A percentile compares a stretch with the other conserved stretches of the same genome.
Evolutionary conservation across 2,113 vertebrate genomes (phyloP).

Genomic region (Electrona antarctica): DNA sequence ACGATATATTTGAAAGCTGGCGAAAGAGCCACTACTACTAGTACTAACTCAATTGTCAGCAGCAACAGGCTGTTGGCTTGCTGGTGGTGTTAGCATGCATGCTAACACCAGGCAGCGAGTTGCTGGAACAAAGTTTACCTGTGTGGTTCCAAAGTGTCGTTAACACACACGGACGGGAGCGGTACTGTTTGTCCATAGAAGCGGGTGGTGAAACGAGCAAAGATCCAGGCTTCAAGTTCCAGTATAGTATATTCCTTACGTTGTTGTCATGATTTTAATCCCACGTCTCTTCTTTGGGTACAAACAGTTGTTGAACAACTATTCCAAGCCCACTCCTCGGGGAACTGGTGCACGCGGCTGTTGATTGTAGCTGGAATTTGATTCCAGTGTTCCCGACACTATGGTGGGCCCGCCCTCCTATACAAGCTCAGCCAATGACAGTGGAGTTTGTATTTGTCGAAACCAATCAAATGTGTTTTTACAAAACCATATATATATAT

Average conservation of each 20-base stretch:
- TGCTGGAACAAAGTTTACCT: constrained; percentile 72
- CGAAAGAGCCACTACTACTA: constrained; percentile 8
- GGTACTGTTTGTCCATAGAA: constrained; percentile 38
- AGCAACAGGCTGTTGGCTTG: constrained; percentile 30
- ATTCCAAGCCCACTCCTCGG: constrained; percentile 40
- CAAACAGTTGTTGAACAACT: constrained; percentile 53
- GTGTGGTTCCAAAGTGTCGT: constrained; percentile 53
- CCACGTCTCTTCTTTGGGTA: constrained; percentile 7
- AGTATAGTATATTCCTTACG: not conserved
- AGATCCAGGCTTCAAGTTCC: constrained; percentile 11
- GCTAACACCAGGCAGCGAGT: constrained; percentile 63
- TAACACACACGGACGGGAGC: constrained; percentile 18
- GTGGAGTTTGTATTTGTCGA: constrained; percentile 43
- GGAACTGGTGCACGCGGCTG: constrained; percentile 66
- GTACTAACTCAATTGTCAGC: not conserved
- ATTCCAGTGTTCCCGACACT: constrained; percentile 60
- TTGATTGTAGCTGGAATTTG: constrained; percentile 51
- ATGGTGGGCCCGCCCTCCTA: constrained; percentile 70
- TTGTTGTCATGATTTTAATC: constrained; percentile 27
- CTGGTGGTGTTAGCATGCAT: constrained; percentile 56
- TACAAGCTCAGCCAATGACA: constrained; percentile 72
- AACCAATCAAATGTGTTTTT: constrained; percentile 52
- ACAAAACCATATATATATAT: constrained; percentile 24
- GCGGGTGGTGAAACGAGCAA: not conserved
- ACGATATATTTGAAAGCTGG: not conserved